These are phyloP conservation scores for Patiria miniata DNA, from an alignment of 35 echinoderm and acorn worm species.

Conservation along the genomic window DNA sequence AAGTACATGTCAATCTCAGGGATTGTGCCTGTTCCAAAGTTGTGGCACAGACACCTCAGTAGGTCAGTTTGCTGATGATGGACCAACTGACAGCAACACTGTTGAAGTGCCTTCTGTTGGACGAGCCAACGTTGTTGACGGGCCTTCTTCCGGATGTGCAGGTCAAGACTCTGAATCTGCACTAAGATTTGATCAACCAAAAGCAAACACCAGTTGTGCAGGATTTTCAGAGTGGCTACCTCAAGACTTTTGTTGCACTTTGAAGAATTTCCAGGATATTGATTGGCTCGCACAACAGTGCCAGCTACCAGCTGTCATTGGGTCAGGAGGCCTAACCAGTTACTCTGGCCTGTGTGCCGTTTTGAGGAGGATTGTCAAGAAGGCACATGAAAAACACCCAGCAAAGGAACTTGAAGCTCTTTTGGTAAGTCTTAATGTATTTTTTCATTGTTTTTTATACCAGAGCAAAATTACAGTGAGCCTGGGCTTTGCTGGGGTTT, in stretches of 20 bases:
- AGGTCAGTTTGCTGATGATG: background rate
- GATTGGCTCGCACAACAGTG: constrained; percentile 34
- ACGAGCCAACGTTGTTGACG: background rate
- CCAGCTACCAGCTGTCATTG: constrained; percentile 43
- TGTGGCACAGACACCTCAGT: background rate
- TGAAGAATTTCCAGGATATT: background rate
- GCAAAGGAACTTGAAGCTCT: constrained; percentile 35
- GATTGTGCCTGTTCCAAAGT: background rate
- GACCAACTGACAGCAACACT: background rate
- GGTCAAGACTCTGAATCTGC: background rate
- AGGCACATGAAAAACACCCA: constrained; percentile 31
- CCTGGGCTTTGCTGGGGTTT: background rate
- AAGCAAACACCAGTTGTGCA: background rate
- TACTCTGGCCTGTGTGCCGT: constrained; percentile 47
- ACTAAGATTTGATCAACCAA: background rate
- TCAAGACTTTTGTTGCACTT: background rate
- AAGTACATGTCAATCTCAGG: background rate
- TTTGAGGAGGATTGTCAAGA: constrained; percentile 22
- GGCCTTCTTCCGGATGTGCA: background rate
- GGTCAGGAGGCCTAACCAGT: constrained; percentile 16
- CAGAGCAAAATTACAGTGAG: background rate
- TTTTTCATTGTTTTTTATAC: background rate
- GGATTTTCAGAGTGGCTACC: background rate
- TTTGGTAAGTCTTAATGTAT: constrained; percentile 34
- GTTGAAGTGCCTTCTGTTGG: background rate